These are phyloP conservation scores for Bujurquina vittata DNA, from an alignment of 2,113 vertebrate genomes.

Conservation along the genomic window DNA sequence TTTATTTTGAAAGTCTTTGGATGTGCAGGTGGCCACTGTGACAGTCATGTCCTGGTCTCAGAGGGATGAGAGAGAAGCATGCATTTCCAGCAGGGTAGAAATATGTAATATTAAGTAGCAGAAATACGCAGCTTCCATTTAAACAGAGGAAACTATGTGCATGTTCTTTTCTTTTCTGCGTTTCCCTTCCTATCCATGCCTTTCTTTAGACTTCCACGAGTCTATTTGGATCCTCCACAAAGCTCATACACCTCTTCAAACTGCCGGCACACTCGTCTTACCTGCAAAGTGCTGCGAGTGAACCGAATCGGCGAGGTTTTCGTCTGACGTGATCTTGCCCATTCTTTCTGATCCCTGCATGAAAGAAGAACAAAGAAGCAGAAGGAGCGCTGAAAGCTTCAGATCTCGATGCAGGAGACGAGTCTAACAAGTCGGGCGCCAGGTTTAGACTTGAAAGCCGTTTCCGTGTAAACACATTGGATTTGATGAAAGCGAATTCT, in stretches of 20 bases:
- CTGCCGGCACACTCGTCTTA: constrained; percentile 50
- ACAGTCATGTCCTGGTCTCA: not conserved
- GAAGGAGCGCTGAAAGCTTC: not conserved
- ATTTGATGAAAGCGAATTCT: not conserved
- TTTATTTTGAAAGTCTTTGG: not conserved
- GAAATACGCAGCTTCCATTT: not conserved
- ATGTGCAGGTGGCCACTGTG: rapidly evolving
- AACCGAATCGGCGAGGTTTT: constrained; percentile 85
- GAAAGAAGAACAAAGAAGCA: constrained; percentile 2
- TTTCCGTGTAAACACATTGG: not conserved
- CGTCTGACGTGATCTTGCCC: constrained; percentile 85
- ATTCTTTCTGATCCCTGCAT: constrained; percentile 78
- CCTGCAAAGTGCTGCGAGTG: constrained; percentile 88
- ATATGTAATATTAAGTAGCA: not conserved
- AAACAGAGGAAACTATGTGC: too few species aligned
- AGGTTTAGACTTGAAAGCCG: not conserved
- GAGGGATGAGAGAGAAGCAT: not conserved
- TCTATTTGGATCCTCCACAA: not conserved
- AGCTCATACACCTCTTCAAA: not conserved
- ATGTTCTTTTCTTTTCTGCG: too few species aligned
- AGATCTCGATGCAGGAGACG: not conserved
- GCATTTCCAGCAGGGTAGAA: rapidly evolving
- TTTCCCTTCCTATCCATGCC: too few species aligned
- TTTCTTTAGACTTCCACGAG: not conserved
- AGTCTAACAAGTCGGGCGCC: not conserved